Evolutionary conservation across 2,797 vertebrate species (phyloP), one percentile per base, ranked within the genome.

Genomic region (Hyperoplus immaculatus): DNA sequence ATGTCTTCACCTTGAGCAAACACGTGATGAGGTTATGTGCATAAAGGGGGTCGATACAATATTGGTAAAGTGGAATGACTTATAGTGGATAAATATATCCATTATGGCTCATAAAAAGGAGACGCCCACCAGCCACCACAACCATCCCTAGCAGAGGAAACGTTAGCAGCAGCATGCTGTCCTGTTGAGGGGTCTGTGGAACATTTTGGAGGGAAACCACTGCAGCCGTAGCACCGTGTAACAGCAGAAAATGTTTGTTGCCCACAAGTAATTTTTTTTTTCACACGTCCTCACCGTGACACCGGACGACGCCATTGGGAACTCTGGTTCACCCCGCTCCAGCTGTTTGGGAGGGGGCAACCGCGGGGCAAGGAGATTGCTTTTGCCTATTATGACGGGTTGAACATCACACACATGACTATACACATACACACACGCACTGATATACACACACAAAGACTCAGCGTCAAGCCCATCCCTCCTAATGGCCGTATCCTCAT

Each of bases 331-430:
- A 94, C 93, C 92, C 92, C 87, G 8, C 79, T 92, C 88, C 92
- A 95, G 93, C 93, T 95, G 93, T 92, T 94, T 84, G 49, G 78
- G 79, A 90, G 82, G 92, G 94, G 94, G 94, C 93, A 93, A 92
- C 72, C 5, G 7, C 13, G 43, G 94, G 93, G 91, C 91, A 90
- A 87, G 69, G 80, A 92, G 79, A 88, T 91, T 78, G 91, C 91
- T 91, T 87, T 90, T 75, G 77, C 77, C 87, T 85, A 91, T 92
- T 92, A 88, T 87, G 87, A 93, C 70, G 81, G 82, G 86, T 88
- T 77, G 82, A 89, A 80, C 82, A 87, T 80, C 68, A 60, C 63
- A 5, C 78, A 45, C 42, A 72, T 21, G 21, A 21, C 21, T 21
- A 21, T 79, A 75, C 42, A 57, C 57, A 55, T 69, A 85, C 50